Base-by-base conservation (phyloP, 2,113 vertebrate genomes). In the Sinocyclocheilus maitianheensis region DNA sequence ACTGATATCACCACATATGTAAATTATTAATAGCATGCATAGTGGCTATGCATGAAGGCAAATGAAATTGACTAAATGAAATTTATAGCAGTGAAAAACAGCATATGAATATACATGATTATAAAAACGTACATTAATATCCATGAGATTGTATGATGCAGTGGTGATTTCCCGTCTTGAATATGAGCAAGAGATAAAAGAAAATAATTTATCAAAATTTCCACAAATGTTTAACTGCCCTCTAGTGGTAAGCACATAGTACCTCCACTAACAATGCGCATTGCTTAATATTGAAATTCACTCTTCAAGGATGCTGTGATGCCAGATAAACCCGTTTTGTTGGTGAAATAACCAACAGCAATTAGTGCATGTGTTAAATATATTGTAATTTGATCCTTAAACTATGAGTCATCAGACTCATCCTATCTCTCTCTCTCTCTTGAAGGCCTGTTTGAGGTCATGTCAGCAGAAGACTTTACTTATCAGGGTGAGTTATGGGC, bases 401-500 rank as follows among this genome's bases (percentile, higher is more conserved):
- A 51, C 10, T 53, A 53, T 53, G 80, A 16, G 34, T 69, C n/a
- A 77, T 53, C 34, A 51, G 26, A 77, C 16, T 55, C 7, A 10
- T 53, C 34, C 62, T 11, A 22, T 78, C 63, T 60, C 63, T 43
- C 26, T 87, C 82, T 53, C 63, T 43, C 26, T 87, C 77, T 37
- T 24, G 67, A 84, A 88, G 69, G 78, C 63, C 90, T 93, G 92
- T 87, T 85, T 91, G 89, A 87, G 81, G 87, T 91, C 91, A 90
- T 89, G 89, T 92, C 91, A 89, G 84, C 89, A 89, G 78, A 84
- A 88, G 77, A 74, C 86, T 18, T 0, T 63, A 37, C 72, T 85
- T 95, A 94, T 95, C 92, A 92, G 3, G 6, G 80, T 88, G 89
- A 90, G 89, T 91, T 88, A 90, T 92, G 91, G 89, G 92, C 63